Evolutionary conservation across 2,888 invertebrate genomes (phyloP), one percentile per base, ranked within the genome.

Genomic region (Galeopsomyia nigrocyanea): DNA sequence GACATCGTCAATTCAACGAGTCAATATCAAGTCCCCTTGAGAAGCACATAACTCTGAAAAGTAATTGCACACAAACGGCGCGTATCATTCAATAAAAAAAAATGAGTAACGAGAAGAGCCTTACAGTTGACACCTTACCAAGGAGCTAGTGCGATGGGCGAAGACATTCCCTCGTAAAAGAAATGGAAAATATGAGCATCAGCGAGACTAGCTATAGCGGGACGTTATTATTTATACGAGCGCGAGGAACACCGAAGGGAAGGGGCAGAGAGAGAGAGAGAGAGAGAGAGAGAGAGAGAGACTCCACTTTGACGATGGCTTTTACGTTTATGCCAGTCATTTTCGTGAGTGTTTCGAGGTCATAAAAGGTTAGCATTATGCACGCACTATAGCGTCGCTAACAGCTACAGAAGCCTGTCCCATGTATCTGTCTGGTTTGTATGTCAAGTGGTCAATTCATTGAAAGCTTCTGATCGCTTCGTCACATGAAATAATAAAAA

Each of bases 251-350:
- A 49, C 7, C 16, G 16, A 13, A 3, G 19, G n/a, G 14, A 13
- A 16, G 16, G 19, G 3, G 17, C 50, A 9, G 16, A 31, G 57
- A 21, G 14, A 13, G 21, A 26, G 26, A 26, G 26, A 26, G 26
- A 26, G 26, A 26, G 26, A 26, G 26, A 26, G 21, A 14, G 21
- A 6, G 55, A 6, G 13, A 26, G 57, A 19, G 13, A 10, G 19
- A 26, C 19, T 57, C 16, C 51, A 47, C 62, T 58, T 62, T 56
- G 51, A 53, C 63, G 67, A 63, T 72, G 31, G 72, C 67, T 68
- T 72, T 68, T 72, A 72, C 72, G 63, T 68, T 72, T 67, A 67
- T 63, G 67, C 51, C 67, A 58, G 71, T 71, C 71, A 67, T 71
- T 71, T 71, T 71, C 67, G 57, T 63, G 67, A 71, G 67, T 63